Conservation (phyloP, 1,140 invertebrate genomes). For the Trichonephila clavata region DNA sequence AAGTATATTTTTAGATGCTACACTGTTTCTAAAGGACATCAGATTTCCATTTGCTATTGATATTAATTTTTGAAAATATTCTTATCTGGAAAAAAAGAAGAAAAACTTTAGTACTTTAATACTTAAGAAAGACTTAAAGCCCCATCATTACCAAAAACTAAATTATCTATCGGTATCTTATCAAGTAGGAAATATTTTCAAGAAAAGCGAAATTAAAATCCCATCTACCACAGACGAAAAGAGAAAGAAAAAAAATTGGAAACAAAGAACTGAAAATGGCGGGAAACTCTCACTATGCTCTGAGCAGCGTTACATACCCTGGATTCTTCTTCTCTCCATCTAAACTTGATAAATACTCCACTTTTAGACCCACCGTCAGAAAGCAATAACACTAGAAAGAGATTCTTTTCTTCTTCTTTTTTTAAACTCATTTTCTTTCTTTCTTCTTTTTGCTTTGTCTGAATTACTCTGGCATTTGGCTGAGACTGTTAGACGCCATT, state of each 20-base stretch:
- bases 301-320: background rate
- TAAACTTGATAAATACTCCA: constrained; percentile 73
- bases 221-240: background rate
- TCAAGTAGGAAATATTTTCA: too few relatives aligned
- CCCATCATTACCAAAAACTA: too few relatives aligned
- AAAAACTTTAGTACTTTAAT: too few relatives aligned
- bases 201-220: background rate
- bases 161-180: too few relatives aligned
- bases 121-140: too few relatives aligned
- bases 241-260: background rate
- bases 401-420: constrained; percentile 43
- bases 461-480: constrained; percentile 59
- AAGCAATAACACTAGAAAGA: constrained; percentile 69
- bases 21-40: too few relatives aligned
- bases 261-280: background rate
- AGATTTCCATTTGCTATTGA: too few relatives aligned
- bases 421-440: background rate
- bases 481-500: constrained; percentile 58
- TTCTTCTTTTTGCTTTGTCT: constrained; percentile 16
- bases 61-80: too few relatives aligned
- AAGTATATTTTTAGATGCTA: too few relatives aligned
- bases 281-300: constrained; percentile 16
- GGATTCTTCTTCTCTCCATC: constrained; percentile 34
- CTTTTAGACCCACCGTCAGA: constrained; percentile 63
- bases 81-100: too few relatives aligned